Base-by-base conservation (phyloP, 2,113 vertebrate species). In the Prolemur simus region DNA sequence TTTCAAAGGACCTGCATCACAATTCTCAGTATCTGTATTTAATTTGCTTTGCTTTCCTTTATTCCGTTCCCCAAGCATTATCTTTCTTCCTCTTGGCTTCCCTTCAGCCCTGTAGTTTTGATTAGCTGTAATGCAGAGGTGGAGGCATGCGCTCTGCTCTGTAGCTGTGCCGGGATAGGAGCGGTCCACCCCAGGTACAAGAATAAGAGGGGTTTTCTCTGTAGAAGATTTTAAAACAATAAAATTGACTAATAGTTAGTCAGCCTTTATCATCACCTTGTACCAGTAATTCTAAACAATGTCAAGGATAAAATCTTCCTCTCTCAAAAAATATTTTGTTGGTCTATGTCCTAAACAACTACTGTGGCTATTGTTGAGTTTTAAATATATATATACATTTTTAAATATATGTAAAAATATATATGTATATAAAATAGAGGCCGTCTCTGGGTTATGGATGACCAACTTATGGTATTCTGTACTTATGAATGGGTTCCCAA, bases 1-100 rank as follows among this genome's bases (percentile, higher is more conserved):
- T 97, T 97, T 98, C 96, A 97, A 97, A 97, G 91, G 87, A 37
- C 77, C 47, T 94, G 54, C 42, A 90, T 91, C 81, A 88, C 85
- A 68, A 76, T 56, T 92, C 92, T 95, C 71, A 88, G 92, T 91
- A 84, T 97, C 96, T 98, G 96, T 85, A 94, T 95, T 93, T 91
- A 95, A 96, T 95, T 96, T 97, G 45, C 37, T 49, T 92, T 39
- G 66, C 66, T 91, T 82, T 85, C 64, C 73, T 97, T 96, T 77
- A 82, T 89, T 87, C 76, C 60, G 66, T 87, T 92, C 91, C 76
- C 56, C 23, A 68, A 74, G 63, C 81, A 91, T 92, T 96, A 90
- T 94, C 91, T 95, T 93, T 94, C 94, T 83, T 95, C 60, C 91
- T n/a, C 71, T 96, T 95, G 91, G 93, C 93, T 89, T 92, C 83